Percentiles rank a stretch among this genome's conserved stretches.
phyloP scores from a whole-genome alignment of 1,140 invertebrate genomes.

The Listronotus oregonensis region DNA sequence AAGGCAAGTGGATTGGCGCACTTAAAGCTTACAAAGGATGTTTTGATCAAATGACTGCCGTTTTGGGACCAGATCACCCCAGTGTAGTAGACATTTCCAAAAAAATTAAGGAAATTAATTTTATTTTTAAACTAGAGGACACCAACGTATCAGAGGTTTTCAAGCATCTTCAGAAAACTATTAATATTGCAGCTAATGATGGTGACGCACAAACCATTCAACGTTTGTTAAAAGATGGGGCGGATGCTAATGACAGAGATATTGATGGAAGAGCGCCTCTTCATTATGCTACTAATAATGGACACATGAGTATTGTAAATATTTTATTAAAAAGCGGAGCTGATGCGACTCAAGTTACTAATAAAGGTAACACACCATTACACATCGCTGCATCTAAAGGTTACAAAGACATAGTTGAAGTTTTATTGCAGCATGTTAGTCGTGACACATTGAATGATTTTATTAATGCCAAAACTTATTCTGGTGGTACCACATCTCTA shows the following conservation, averaged over 20 bases:
- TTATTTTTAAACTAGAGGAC: slow-evolving; percentile 16
- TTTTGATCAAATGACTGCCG: background rate
- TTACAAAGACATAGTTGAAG: slow-evolving; percentile 6
- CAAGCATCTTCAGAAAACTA: slow-evolving; percentile 14
- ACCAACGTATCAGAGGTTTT: slow-evolving; percentile 5
- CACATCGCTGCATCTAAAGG: background rate
- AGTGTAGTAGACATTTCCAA: slow-evolving; percentile 7
- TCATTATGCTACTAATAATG: slow-evolving; percentile 22
- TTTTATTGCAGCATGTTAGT: slow-evolving; percentile 3
- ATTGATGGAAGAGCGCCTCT: slow-evolving; percentile 49
- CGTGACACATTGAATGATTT: background rate
- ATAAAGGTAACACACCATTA: no score
- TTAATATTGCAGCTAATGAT: slow-evolving; percentile 29
- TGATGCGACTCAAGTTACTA: no score
- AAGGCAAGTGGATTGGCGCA: slow-evolving; percentile 21
- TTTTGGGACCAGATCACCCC: slow-evolving; percentile 3
- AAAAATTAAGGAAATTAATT: slow-evolving; percentile 2
- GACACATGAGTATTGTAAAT: no score
- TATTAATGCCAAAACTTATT: slow-evolving; percentile 9
- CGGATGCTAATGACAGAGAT: slow-evolving; percentile 29
- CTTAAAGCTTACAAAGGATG: slow-evolving; percentile 9
- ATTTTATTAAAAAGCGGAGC: no score
- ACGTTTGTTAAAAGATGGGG: slow-evolving; percentile 33
- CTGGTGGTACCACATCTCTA: background rate
- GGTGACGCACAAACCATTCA: slow-evolving; percentile 29